Evolutionary conservation across 2,888 invertebrate species (phyloP).

Genomic region (Microplitis deprimator): DNA sequence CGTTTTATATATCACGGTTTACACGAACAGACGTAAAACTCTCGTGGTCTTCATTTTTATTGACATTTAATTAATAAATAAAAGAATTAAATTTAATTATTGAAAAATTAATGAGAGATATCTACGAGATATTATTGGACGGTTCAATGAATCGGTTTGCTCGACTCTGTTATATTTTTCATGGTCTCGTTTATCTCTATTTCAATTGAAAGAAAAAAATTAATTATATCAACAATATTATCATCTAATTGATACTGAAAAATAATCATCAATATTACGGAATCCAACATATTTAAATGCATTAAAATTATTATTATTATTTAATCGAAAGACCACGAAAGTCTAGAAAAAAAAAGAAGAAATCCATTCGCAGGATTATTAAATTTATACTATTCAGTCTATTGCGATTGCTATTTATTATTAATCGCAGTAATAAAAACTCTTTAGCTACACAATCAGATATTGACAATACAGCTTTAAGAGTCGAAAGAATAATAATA

Average conservation of each 20-base stretch:
- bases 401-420: slow-evolving; percentile 46
- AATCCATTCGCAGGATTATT: slow-evolving; percentile 36
- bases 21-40: slow-evolving; percentile 31
- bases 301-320: slow-evolving; percentile 31
- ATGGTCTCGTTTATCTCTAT: slow-evolving; percentile 17
- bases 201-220: slow-evolving; percentile 1
- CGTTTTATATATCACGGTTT: slow-evolving; percentile 24
- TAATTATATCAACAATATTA: background rate
- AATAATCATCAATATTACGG: slow-evolving; percentile 37
- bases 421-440: slow-evolving; percentile 22
- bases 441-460: slow-evolving; percentile 2
- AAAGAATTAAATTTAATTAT: slow-evolving; percentile 17
- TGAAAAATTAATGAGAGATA: slow-evolving; percentile 7
- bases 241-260: slow-evolving; percentile 28
- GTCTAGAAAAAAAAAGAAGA: slow-evolving; percentile 30
- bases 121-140: slow-evolving; percentile 37
- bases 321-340: slow-evolving; percentile 34
- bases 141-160: slow-evolving; percentile 36
- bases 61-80: background rate
- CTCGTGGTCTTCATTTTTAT: slow-evolving; percentile 26
- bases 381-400: slow-evolving; percentile 51
- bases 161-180: slow-evolving; percentile 24
- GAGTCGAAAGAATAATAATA: slow-evolving; percentile 10
- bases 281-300: slow-evolving; percentile 47
- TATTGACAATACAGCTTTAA: slow-evolving; percentile 8